Evolutionary conservation across 2,888 invertebrate genomes (phyloP).

Genomic region (Cotesia congregata): DNA sequence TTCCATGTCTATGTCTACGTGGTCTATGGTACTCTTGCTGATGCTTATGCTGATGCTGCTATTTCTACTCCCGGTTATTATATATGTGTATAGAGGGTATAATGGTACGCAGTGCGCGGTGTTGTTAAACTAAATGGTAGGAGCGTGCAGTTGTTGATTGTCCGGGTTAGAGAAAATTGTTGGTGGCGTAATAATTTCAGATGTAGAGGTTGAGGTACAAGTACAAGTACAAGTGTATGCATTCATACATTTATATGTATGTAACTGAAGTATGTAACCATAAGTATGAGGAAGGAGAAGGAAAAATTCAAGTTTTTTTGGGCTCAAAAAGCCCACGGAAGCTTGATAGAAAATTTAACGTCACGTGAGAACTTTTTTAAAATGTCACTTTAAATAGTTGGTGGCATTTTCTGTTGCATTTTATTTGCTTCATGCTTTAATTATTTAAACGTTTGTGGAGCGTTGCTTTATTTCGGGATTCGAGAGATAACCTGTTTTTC

Average conservation of each 20-base stretch:
- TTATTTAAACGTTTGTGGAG: background rate
- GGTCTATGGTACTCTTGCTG: background rate
- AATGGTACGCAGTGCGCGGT: slow-evolving; percentile 32
- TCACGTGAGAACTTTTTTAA: background rate
- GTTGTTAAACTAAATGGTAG: slow-evolving; percentile 49
- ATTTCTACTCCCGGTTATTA: slow-evolving; percentile 17
- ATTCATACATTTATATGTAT: background rate
- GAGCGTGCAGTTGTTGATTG: slow-evolving; percentile 50
- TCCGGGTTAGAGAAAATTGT: slow-evolving; percentile 47
- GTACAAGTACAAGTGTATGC: background rate
- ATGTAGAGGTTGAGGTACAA: background rate
- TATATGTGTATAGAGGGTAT: background rate
- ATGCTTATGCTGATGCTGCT: background rate
- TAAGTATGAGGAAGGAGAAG: background rate
- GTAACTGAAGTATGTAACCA: no score
- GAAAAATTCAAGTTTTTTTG: background rate
- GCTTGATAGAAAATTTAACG: background rate
- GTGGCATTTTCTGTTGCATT: background rate
- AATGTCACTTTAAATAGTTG: background rate
- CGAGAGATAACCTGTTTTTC: background rate
- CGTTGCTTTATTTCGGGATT: background rate
- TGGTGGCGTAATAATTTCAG: slow-evolving; percentile 43
- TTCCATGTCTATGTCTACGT: background rate
- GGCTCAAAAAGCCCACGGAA: background rate
- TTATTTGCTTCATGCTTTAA: background rate